Percentiles rank a stretch among this genome's conserved stretches.
Conservation (phyloP, 2,797 vertebrate species). For the Sparidentex hasta region DNA sequence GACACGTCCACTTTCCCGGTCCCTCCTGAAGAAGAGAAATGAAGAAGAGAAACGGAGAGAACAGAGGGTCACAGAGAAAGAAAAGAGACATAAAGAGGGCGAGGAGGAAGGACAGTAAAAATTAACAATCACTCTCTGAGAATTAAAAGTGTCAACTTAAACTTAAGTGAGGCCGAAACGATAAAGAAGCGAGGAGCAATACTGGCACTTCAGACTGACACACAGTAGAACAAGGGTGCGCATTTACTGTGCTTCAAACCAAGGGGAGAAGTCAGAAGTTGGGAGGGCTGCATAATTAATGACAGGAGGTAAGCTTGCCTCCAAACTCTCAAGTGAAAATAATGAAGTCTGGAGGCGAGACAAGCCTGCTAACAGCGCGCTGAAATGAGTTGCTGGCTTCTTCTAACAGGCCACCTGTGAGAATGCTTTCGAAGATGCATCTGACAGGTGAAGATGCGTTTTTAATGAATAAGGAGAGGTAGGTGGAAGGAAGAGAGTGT, state of each 20-base stretch:
- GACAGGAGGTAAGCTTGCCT: not conserved
- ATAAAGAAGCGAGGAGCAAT: not conserved
- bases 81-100: not conserved
- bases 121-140: constrained; percentile 13
- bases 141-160: not conserved
- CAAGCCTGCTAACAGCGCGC: not conserved
- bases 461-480: constrained; percentile 3
- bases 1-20: constrained; percentile 92
- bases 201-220: not conserved
- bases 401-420: constrained; percentile 9
- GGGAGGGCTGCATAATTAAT: constrained; percentile 36
- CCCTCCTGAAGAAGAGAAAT: constrained; percentile 89
- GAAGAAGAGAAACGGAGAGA: not conserved
- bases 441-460: constrained; percentile 2
- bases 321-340: constrained; percentile 21
- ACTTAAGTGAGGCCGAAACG: not conserved
- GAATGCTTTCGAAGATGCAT: not conserved
- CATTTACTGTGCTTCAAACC: constrained; percentile 10
- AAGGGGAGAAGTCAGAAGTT: constrained; percentile 32
- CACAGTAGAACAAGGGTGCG: not conserved
- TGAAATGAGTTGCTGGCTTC: not conserved
- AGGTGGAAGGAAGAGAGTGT: not conserved
- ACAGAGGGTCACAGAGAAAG: not conserved
- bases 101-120: not conserved
- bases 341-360: constrained; percentile 17